Base-by-base conservation (phyloP, 2,888 invertebrate species). In the Meteorus colon region DNA sequence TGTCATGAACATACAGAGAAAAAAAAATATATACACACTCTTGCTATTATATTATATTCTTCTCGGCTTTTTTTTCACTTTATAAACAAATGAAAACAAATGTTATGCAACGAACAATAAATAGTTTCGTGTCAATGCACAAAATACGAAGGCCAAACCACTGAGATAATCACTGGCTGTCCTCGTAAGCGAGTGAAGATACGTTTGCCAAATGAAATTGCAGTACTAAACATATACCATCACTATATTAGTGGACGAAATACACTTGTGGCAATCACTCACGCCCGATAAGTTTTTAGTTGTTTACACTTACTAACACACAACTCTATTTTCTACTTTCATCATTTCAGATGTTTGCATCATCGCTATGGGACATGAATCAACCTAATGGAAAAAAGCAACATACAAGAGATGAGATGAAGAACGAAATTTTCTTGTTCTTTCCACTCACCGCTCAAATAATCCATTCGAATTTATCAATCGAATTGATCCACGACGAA, bases 151-250 rank as follows among this genome's bases (percentile, higher is more conserved):
- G 59, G 69, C 29, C 69, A 34, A 51, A 59, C 37, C 24, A 55
- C 29, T 12, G 37, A 37, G 59, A 24, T 24, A 70, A 70, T 70
- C 70, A 70, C 70, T 37, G n/a, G 34, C 59, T 55, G 31, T 34
- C 37, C 34, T 12, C 12, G 41, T 41, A 12, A 12, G 8, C 27
- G 12, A 34, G 70, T 48, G 16, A n/a, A 24, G 34, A 55, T 37
- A 34, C 70, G 59, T 70, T 55, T 70, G 70, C 59, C 70, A 70
- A 70, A 60, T 70, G 37, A 34, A 70, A 34, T 19, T 51, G 29
- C 19, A n/a, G n/a, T 51, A 29, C 19, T 37, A 59, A 37, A 29
- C 41, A 41, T 12, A 55, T 31, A 59, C 51, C 55, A 37, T 45
- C 24, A 48, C 45, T 68, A 55, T 55, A 8, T 19, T 55, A 24